Conservation (phyloP, 2,797 vertebrate species). For the Picus viridis region DNA sequence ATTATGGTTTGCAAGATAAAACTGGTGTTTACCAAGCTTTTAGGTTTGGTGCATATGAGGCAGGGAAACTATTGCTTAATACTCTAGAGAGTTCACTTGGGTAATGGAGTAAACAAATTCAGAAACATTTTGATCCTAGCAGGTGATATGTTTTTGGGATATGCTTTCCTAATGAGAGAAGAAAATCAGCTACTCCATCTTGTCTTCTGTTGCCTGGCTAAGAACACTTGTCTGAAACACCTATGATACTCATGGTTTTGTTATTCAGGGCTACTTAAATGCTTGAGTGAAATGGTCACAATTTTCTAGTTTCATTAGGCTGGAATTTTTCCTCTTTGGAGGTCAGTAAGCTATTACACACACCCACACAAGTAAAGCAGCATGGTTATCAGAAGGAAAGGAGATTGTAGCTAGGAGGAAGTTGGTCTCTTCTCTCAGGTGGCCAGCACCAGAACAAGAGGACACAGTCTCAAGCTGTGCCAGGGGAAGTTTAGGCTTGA, state of each 20-base stretch:
- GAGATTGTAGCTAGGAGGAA: too few relatives aligned
- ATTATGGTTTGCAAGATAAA: conserved; percentile 72
- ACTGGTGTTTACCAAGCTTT: conserved; percentile 61
- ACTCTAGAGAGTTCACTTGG: conserved; percentile 64
- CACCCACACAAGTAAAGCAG: background rate
- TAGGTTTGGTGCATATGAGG: conserved; percentile 62
- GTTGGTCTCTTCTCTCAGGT: too few relatives aligned
- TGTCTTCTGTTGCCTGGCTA: background rate
- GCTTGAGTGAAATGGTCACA: conserved; percentile 19
- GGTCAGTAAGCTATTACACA: conserved; percentile 28
- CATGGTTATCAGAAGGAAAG: background rate
- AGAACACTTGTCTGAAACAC: background rate
- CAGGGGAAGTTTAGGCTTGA: too few relatives aligned
- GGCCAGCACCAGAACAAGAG: too few relatives aligned
- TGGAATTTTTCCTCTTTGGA: conserved; percentile 27
- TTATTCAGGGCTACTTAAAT: conserved; percentile 7
- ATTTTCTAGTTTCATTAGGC: conserved; percentile 11
- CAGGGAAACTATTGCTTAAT: conserved; percentile 73
- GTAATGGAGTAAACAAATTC: conserved; percentile 73
- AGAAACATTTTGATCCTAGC: conserved; percentile 58
- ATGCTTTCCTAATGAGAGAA: conserved; percentile 42
- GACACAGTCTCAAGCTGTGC: too few relatives aligned
- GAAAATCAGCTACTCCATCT: conserved; percentile 37
- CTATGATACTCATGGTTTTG: background rate
- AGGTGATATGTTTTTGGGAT: conserved; percentile 34